phyloP scores from a whole-genome alignment of 2,113 vertebrate genomes.

The Dromaius novaehollandiae region DNA sequence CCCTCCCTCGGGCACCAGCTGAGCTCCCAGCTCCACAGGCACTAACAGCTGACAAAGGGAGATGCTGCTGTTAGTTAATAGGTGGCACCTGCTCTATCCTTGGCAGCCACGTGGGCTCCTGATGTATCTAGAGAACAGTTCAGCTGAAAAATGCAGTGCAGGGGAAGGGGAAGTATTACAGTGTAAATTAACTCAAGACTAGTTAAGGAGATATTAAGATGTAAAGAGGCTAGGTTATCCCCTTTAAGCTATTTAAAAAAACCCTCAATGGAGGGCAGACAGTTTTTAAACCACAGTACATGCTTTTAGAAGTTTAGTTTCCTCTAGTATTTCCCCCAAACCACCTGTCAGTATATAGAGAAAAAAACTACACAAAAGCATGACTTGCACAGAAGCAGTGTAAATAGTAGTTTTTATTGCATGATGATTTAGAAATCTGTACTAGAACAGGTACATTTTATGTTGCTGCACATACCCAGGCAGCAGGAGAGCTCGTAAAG shows the following conservation, averaged over 20 bases:
- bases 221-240: fast-evolving
- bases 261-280: neutral
- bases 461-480: neutral
- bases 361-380: neutral
- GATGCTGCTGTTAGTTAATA: neutral
- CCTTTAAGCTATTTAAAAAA: neutral
- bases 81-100: neutral
- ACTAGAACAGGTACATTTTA: neutral
- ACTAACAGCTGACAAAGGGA: neutral
- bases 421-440: neutral
- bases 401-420: neutral
- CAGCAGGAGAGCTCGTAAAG: neutral
- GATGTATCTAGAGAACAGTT: neutral
- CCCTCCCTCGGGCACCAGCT: neutral
- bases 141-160: neutral
- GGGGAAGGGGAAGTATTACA: neutral
- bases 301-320: neutral
- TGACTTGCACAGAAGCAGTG: neutral
- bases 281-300: fast-evolving
- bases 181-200: neutral
- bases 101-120: neutral
- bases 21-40: neutral
- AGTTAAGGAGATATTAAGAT: neutral
- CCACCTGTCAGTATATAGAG: neutral
- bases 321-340: fast-evolving